Evolutionary conservation across 2,888 invertebrate genomes (phyloP).

Genomic region (Scaeva pyrastri): DNA sequence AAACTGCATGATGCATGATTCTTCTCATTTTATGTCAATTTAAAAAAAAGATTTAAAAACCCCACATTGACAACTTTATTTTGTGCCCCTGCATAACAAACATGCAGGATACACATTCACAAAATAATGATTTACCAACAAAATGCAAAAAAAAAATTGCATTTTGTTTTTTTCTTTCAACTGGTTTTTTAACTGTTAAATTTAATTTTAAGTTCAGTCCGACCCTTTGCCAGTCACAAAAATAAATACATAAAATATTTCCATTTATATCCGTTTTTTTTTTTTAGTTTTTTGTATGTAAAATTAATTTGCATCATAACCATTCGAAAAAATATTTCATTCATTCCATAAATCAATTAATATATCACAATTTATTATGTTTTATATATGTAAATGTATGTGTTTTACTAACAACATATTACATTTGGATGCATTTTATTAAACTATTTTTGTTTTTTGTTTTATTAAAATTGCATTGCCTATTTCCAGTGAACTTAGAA

Average conservation of each 20-base stretch:
- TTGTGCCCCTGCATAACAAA: constrained; percentile 50
- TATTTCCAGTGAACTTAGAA: constrained; percentile 35
- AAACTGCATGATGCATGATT: constrained; percentile 32
- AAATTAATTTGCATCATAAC: constrained; percentile 29
- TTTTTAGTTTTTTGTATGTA: constrained; percentile 20
- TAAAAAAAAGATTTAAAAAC: constrained; percentile 32
- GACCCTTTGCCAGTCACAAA: constrained; percentile 34
- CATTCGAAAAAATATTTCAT: constrained; percentile 43
- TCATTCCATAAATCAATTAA: constrained; percentile 58
- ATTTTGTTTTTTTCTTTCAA: constrained; percentile 25
- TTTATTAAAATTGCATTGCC: constrained; percentile 29
- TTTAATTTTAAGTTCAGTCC: constrained; percentile 27
- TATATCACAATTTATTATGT: constrained; percentile 68
- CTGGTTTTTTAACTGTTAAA: constrained; percentile 23
- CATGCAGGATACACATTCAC: constrained; percentile 24
- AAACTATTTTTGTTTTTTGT: not conserved
- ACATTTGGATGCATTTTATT: constrained; percentile 17
- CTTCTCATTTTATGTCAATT: constrained; percentile 32
- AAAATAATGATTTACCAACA: constrained; percentile 29
- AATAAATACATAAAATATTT: constrained; percentile 37
- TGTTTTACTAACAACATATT: constrained; percentile 20
- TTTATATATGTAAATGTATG: constrained; percentile 27
- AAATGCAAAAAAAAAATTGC: constrained; percentile 41
- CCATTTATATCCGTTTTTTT: constrained; percentile 2
- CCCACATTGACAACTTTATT: constrained; percentile 40